Conservation (phyloP, 2,888 invertebrate genomes). For the Galerucella nymphaeae region DNA sequence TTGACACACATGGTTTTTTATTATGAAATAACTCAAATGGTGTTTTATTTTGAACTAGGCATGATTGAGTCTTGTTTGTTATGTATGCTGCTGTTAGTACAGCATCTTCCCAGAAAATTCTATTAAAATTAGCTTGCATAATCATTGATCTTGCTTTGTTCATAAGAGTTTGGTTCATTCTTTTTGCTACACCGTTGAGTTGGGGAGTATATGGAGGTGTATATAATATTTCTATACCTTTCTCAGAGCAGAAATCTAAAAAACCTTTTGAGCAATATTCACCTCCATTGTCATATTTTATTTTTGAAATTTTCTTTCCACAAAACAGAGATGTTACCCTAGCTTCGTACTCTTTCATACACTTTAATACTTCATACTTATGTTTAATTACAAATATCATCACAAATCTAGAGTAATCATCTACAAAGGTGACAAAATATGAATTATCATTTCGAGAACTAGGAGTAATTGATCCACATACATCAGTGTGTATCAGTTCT, state of each 20-base stretch:
- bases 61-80: conserved; percentile 37
- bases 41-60: conserved; percentile 29
- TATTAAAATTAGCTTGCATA: conserved; percentile 30
- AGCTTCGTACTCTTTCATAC: conserved; percentile 25
- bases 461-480: conserved; percentile 10
- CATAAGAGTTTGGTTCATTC: conserved; percentile 39
- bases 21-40: conserved; percentile 35
- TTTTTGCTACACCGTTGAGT: conserved; percentile 37
- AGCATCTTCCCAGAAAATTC: conserved; percentile 37
- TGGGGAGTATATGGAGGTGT: conserved; percentile 37
- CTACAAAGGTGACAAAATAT: conserved; percentile 25
- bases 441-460: conserved; percentile 23
- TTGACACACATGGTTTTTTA: conserved; percentile 37
- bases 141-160: conserved; percentile 37
- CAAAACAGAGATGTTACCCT: conserved; percentile 22
- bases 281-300: conserved; percentile 27
- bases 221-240: conserved; percentile 30
- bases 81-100: conserved; percentile 38
- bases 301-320: conserved; percentile 14
- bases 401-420: conserved; percentile 27
- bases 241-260: conserved; percentile 23
- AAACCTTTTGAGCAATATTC: conserved; percentile 14
- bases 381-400: conserved; percentile 24
- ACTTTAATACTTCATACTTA: conserved; percentile 18
- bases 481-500: conserved; percentile 15